A percentile compares a stretch with the other conserved stretches of the same genome.
phyloP scores from a whole-genome alignment of 1,140 invertebrate genomes.

The Tenebrio molitor region DNA sequence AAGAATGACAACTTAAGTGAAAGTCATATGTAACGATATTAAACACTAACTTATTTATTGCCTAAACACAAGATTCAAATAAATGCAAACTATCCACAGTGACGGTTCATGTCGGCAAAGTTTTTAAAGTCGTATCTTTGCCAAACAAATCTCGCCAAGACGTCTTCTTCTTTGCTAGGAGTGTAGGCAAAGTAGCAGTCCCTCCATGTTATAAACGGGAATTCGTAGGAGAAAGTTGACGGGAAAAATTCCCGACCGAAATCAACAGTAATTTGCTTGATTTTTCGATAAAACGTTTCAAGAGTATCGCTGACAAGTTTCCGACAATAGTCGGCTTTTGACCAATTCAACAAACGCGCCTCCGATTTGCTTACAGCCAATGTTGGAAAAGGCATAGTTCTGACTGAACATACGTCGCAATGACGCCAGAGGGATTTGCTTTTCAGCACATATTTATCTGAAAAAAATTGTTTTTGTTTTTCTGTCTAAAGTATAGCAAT shows the following conservation, averaged over 20 bases:
- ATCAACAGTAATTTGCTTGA: constrained; percentile 55
- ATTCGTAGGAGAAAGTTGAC: constrained; percentile 57
- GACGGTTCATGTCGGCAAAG: background rate
- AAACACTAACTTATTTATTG: constrained; percentile 24
- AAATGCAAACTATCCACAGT: constrained; percentile 1
- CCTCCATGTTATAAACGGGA: constrained; percentile 59
- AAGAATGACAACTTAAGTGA: constrained; percentile 3
- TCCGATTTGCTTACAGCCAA: constrained; percentile 8
- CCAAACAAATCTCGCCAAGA: constrained; percentile 39
- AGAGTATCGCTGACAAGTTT: constrained; percentile 19
- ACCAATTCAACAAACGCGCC: constrained; percentile 42
- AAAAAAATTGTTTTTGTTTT: constrained; percentile 3
- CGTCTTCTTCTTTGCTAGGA: constrained; percentile 59
- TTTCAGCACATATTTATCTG: constrained; percentile 20
- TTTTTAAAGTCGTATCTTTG: constrained; percentile 8
- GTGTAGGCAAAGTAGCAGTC: constrained; percentile 62
- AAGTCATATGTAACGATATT: background rate
- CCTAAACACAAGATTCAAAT: background rate
- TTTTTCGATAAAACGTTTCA: constrained; percentile 36
- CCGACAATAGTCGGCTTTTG: constrained; percentile 28
- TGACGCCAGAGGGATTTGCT: constrained; percentile 42
- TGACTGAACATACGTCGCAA: constrained; percentile 18
- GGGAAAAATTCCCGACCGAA: constrained; percentile 61
- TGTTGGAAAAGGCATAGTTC: background rate
- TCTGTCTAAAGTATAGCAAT: constrained; percentile 18